Base-by-base conservation (phyloP, 2,797 vertebrate species). In the Silurus aristotelis region DNA sequence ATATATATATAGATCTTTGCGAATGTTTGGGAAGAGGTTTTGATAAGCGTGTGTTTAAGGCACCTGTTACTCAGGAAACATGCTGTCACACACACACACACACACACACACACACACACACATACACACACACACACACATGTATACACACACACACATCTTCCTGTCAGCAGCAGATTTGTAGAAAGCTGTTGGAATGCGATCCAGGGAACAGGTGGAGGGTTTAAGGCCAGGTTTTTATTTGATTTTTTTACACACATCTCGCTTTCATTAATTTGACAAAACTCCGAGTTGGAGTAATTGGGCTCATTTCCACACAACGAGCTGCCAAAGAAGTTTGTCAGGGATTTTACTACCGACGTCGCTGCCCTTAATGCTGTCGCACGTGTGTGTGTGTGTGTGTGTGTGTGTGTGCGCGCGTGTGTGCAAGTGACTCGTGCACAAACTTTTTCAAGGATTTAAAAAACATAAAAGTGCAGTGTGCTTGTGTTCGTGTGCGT, bases 181-280 rank as follows among this genome's bases (percentile, higher is more conserved):
- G 43, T 70, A 52, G 46, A 84, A 73, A 91, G 86, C 91, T 91
- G 89, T 85, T 79, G 63, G 58, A 88, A 67, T 78, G 70, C 22
- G 38, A 76, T 82, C 63, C 80, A 82, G 20, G 63, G 80, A 77
- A 86, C 84, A 86, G 84, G 80, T 86, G 84, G 61, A 77, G 80
- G 84, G 31, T 76, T 86, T 77, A 73, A 82, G 71, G 80, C 71
- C 63, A 61, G 56, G 17, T 78, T 76, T 76, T 78, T 60, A 52
- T 52, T 52, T 52, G 48, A 52, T 56, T 56, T 68, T 27, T 25
- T 48, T 43, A 15, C 52, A 56, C 80, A 82, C 84, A 85, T 27
- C 70, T 81, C 48, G 19, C 46, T 82, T 85, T 85, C 79, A 58
- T 85, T 85, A 82, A 85, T 82, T 85, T 82, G 71, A 82, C 70